Evolutionary conservation across 1,140 invertebrate species (phyloP), one percentile per base, ranked within the genome.

Genomic region (Glomeris maerens): DNA sequence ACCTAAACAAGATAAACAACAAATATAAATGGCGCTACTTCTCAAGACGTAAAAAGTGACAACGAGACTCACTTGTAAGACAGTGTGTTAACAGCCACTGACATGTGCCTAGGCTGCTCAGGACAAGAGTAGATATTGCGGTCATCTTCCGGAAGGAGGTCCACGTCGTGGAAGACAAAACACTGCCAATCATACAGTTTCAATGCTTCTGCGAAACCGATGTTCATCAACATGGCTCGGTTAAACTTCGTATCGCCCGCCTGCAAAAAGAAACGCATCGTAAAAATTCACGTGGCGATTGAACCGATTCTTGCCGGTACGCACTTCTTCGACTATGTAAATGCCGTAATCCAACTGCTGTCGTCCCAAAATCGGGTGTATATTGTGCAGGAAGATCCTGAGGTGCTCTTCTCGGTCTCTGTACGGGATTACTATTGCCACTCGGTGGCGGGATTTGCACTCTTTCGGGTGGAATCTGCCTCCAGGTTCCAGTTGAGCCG

Each of bases 131-230:
- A 96, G 22, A 94, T 67, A 69, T 95, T 95, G 52, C 81, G 69
- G 60, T 92, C 86, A 70, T 96, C 84, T 62, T 94, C 82, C 3
- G 92, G 90, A 59, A 96, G 68, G 42, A 95, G 74, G 68, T 96
- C 91, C 22, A 97, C 86, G 66, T 96, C 93, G 69, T 96, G 91
- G 69, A 95, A 95, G 54, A 95, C 80, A 67, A 92, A 93, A 69
- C 91, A 96, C 60, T 88, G 79, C 68, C 81, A 68, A 58, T 56
- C 70, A 36, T 78, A 75, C 31, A 79, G 67, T 62, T 85, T 84
- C 55, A 80, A 66, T 1, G 87, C 83, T 67, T 95, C 91, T 31
- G 78, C 74, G 66, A 82, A 95, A 4, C 91, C 93, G n/a, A 95
- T 80, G 68, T 97, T 97, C 80, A 96, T 86, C 41, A 96, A 72